phyloP scores from a whole-genome alignment of 2,113 vertebrate species.

The Phainopepla nitens region DNA sequence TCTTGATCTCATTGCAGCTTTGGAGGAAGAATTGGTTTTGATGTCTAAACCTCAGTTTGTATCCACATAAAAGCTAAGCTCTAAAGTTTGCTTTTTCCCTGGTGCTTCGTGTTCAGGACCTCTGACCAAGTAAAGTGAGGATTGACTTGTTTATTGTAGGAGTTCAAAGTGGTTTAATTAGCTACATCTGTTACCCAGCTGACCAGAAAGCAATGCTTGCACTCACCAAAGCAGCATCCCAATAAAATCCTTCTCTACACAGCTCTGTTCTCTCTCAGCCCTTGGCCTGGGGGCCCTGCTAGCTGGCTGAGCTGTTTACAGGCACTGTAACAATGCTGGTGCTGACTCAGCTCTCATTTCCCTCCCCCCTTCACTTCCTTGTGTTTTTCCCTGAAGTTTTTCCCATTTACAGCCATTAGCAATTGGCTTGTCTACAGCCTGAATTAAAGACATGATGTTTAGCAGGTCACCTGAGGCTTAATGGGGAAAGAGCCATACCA shows the following conservation, averaged over 20 bases:
- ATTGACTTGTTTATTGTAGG: slow-evolving; percentile 30
- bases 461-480: slow-evolving; percentile 43
- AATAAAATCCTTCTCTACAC: background rate
- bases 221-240: slow-evolving; percentile 9
- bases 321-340: slow-evolving; percentile 32
- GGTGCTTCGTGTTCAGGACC: background rate
- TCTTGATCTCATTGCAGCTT: background rate
- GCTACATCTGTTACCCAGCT: slow-evolving; percentile 48
- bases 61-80: background rate
- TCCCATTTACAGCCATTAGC: slow-evolving; percentile 42
- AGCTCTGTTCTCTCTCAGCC: background rate
- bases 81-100: background rate
- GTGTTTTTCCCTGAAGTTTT: slow-evolving; percentile 35
- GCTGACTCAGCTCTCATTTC: slow-evolving; percentile 53
- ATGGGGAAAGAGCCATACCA: background rate
- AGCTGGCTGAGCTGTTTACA: slow-evolving; percentile 34
- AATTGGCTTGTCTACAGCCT: slow-evolving; percentile 1
- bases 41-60: background rate
- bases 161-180: slow-evolving; percentile 41
- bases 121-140: slow-evolving; percentile 3
- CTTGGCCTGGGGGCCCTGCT: slow-evolving; percentile 25
- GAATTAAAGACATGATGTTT: background rate
- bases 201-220: background rate
- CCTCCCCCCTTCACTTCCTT: slow-evolving; percentile 35
- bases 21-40: background rate